Evolutionary conservation across 2,797 vertebrate species (phyloP).

Genomic region (Sebastiscus albofasciatus): DNA sequence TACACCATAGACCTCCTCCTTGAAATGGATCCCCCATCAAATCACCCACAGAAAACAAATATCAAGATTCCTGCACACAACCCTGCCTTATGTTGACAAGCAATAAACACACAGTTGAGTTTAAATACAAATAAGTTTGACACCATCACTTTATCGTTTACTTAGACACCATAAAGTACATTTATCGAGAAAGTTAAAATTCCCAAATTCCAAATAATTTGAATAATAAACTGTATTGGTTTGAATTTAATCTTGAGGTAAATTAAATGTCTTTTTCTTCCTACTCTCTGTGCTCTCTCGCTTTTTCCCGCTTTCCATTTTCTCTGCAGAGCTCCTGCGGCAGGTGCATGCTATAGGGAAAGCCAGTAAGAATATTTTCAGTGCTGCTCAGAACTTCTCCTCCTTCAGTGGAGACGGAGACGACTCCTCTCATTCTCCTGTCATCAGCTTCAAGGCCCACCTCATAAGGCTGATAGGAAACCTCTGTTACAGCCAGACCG

Average conservation of each 20-base stretch:
- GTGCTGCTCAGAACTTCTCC: conserved; percentile 80
- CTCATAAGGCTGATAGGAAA: conserved; percentile 96
- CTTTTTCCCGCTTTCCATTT: neutral
- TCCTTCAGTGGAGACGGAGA: conserved; percentile 67
- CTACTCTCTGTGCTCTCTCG: neutral
- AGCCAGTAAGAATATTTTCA: conserved; percentile 88
- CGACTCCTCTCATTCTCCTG: conserved; percentile 74
- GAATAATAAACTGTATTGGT: neutral
- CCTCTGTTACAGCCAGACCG: conserved; percentile 87
- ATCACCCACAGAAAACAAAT: conserved; percentile 2
- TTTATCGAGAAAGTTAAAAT: neutral
- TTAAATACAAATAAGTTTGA: neutral
- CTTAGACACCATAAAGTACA: neutral
- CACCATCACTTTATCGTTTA: neutral
- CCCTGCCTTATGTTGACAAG: neutral
- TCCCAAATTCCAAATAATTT: neutral
- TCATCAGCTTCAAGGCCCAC: conserved; percentile 93
- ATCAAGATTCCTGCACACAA: neutral
- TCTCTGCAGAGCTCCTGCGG: conserved; percentile 85
- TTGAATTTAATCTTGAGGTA: neutral
- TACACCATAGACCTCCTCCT: neutral
- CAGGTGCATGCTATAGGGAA: conserved; percentile 89
- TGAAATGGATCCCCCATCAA: neutral
- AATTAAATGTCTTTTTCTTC: neutral
- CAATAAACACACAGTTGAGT: neutral